Evolutionary conservation across 1,140 invertebrate species (phyloP), one percentile per base, ranked within the genome.

Genomic region (Drosophila sproati): DNA sequence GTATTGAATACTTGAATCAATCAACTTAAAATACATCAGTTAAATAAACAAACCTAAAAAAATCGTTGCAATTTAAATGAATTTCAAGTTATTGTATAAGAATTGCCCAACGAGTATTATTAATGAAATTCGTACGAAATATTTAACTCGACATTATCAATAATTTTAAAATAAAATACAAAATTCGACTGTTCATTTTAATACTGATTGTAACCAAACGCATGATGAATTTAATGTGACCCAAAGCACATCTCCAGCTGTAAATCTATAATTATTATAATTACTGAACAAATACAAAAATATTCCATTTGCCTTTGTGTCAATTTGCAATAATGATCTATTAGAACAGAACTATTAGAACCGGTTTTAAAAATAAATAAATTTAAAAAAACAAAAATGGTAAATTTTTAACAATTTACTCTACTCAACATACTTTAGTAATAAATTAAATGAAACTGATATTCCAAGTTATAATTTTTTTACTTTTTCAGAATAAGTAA

Each of bases 1-100:
- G 20, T 37, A 39, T 51, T 43, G 34, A 56, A 48, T 47, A 64
- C 60, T 63, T 55, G 50, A 71, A 34, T 48, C 68, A 56, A 71
- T 63, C 60, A 64, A 8, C 10, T 48, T 34, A 50, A 37, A 63
- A 7, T 35, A 20, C 12, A 61, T 8, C 12, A 7, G 12, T 28
- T 34, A 35, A 35, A 10, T 31, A 60, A 32, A 47, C 31, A n/a
- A 61, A 10, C 51, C 5, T 8, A 50, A 32, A 50, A 10, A 45
- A 45, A 45, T 47, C 45, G 56, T 66, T 31, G 62, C 48, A 52
- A 37, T 32, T 60, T 34, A 69, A 60, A 29, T 47, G 52, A 43
- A 56, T 31, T 34, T 43, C 35, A 66, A 64, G 31, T 64, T 64
- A 29, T 63, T 71, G 41, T 32, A 47, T 5, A 10, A 60, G 28